A percentile compares a stretch with the other conserved stretches of the same genome.
phyloP scores from a whole-genome alignment of 2,113 vertebrate genomes.

The Psittacula cyanocephala region DNA sequence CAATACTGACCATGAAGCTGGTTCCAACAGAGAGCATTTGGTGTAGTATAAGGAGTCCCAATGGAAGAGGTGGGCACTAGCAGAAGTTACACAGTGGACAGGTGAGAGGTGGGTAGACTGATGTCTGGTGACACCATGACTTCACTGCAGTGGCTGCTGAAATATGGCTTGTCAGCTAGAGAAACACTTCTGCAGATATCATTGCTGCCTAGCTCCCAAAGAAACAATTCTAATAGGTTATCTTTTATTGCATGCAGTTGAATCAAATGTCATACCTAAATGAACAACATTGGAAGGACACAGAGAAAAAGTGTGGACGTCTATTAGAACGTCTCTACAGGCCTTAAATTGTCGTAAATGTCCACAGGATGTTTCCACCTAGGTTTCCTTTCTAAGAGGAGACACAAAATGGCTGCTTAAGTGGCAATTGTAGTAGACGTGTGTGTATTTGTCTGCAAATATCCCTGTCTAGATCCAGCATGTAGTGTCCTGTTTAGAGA shows the following conservation, averaged over 20 bases:
- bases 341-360: not conserved
- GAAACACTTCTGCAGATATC: not conserved
- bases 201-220: not conserved
- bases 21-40: not conserved
- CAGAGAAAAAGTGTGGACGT: not conserved
- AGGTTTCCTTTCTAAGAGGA: not conserved
- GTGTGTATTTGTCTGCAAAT: not conserved
- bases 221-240: not conserved
- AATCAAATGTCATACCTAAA: not conserved
- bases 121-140: not conserved
- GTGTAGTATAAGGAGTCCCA: not conserved
- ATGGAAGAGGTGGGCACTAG: not conserved
- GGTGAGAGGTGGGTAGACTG: not conserved
- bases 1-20: not conserved
- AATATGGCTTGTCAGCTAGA: not conserved
- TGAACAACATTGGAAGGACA: not conserved
- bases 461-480: not conserved
- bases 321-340: not conserved
- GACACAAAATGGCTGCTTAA: not conserved
- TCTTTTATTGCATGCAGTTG: not conserved
- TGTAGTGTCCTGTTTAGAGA: not conserved
- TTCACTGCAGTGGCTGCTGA: not conserved
- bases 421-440: not conserved
- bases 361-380: not conserved
- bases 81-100: not conserved